phyloP scores from a whole-genome alignment of 2,888 invertebrate species.

The Nycteola revayana region DNA sequence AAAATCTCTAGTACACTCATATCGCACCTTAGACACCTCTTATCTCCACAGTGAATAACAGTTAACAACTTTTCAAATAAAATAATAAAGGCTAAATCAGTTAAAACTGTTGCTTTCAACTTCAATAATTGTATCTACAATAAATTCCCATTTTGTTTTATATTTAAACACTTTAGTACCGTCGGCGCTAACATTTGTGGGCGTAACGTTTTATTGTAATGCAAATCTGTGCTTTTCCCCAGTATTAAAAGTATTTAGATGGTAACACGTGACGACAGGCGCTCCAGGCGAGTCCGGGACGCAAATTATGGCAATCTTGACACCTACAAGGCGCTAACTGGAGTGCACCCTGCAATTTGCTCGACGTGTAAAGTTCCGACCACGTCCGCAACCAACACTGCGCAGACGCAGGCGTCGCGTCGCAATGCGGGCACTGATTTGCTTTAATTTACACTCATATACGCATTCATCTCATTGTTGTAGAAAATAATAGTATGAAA shows the following conservation, averaged over 20 bases:
- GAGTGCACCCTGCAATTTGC: slow-evolving; percentile 71
- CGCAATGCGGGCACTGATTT: slow-evolving; percentile 48
- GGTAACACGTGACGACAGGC: slow-evolving; percentile 75
- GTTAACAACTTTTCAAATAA: too few relatives aligned
- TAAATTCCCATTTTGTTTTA: too few relatives aligned
- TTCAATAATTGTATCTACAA: too few relatives aligned
- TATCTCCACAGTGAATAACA: too few relatives aligned
- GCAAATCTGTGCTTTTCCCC: slow-evolving; percentile 55
- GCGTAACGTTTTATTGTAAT: slow-evolving; percentile 59
- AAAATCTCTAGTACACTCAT: too few relatives aligned
- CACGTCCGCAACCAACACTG: slow-evolving; percentile 18
- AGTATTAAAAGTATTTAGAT: slow-evolving; percentile 72
- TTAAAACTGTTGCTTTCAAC: too few relatives aligned
- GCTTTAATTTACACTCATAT: slow-evolving; percentile 46
- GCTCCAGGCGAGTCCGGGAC: slow-evolving; percentile 63
- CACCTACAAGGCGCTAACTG: slow-evolving; percentile 82
- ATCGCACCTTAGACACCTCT: too few relatives aligned
- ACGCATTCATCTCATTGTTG: slow-evolving; percentile 9
- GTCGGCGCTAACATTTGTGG: slow-evolving; percentile 38
- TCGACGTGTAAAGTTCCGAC: slow-evolving; percentile 44
- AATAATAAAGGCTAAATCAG: too few relatives aligned
- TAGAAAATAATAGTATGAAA: too few relatives aligned
- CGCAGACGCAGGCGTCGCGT: slow-evolving; percentile 6
- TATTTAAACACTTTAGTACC: slow-evolving; percentile 13
- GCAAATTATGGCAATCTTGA: slow-evolving; percentile 81